Conservation (phyloP, 2,113 vertebrate genomes). For the Serinus canaria region DNA sequence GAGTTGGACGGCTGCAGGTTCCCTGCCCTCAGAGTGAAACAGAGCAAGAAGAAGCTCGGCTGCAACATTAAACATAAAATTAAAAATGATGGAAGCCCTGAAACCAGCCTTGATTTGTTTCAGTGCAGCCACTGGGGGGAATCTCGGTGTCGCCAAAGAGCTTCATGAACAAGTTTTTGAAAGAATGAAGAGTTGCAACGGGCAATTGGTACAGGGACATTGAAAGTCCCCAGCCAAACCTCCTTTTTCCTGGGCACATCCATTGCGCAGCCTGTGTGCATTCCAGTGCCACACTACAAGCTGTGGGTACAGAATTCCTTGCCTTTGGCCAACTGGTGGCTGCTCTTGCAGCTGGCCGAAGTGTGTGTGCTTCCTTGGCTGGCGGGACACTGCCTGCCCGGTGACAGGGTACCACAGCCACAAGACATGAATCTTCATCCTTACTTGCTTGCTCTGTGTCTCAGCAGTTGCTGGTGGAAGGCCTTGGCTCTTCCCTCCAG, state of each 20-base stretch:
- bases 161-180: background rate
- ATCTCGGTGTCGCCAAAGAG: background rate
- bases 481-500: background rate
- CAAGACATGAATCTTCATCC: rapidly evolving
- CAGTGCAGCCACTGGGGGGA: background rate
- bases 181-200: background rate
- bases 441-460: background rate
- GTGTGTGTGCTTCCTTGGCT: background rate
- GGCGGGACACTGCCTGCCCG: rapidly evolving
- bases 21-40: rapidly evolving
- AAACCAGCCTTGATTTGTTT: background rate
- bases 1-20: background rate
- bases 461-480: background rate
- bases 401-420: background rate
- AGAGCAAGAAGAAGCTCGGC: background rate
- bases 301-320: background rate
- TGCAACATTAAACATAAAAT: background rate
- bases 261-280: background rate
- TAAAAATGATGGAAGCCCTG: background rate
- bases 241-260: background rate
- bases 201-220: rapidly evolving
- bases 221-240: background rate
- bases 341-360: background rate
- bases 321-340: rapidly evolving
- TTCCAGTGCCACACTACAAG: rapidly evolving